Percentiles rank a stretch among this genome's conserved stretches.
These are phyloP conservation scores for Lepidothrix coronata DNA, from an alignment of 2,113 vertebrate species.

Conservation along the genomic window DNA sequence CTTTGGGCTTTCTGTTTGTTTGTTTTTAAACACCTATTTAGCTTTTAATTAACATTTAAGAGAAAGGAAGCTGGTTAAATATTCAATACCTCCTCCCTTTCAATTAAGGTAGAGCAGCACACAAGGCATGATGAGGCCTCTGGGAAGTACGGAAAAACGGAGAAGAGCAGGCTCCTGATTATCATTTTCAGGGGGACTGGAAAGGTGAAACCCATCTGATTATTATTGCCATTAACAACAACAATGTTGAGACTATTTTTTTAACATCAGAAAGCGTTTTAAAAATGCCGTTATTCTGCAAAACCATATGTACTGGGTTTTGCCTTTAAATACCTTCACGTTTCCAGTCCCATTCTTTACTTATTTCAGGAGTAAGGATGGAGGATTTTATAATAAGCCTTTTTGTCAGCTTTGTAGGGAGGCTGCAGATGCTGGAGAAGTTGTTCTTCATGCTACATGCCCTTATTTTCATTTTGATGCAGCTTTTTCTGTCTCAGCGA, in stretches of 20 bases:
- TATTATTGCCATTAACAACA: not conserved
- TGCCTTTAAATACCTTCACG: not conserved
- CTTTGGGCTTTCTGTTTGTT: slow-evolving; percentile 59
- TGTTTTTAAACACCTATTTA: slow-evolving; percentile 68
- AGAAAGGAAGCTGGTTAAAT: slow-evolving; percentile 64
- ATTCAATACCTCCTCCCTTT: slow-evolving; percentile 69
- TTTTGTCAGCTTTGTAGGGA: not conserved
- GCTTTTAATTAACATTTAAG: slow-evolving; percentile 69
- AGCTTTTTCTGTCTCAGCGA: not conserved
- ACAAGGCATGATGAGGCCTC: slow-evolving; percentile 40
- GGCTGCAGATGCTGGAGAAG: not conserved
- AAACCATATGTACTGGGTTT: rapidly evolving
- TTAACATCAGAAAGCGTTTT: not conserved
- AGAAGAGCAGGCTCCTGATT: slow-evolving; percentile 41
- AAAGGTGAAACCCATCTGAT: slow-evolving; percentile 49
- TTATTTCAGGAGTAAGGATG: not conserved
- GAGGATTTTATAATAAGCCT: not conserved
- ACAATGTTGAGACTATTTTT: not conserved
- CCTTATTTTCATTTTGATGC: not conserved
- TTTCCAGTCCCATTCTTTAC: not conserved
- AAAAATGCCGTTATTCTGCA: not conserved
- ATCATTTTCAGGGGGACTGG: slow-evolving; percentile 28
- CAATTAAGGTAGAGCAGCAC: slow-evolving; percentile 62
- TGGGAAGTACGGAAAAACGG: slow-evolving; percentile 49
- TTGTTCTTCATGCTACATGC: not conserved